Evolutionary conservation across 2,797 vertebrate genomes (phyloP), one percentile per base, ranked within the genome.

Genomic region (Meriones psammophilus): DNA sequence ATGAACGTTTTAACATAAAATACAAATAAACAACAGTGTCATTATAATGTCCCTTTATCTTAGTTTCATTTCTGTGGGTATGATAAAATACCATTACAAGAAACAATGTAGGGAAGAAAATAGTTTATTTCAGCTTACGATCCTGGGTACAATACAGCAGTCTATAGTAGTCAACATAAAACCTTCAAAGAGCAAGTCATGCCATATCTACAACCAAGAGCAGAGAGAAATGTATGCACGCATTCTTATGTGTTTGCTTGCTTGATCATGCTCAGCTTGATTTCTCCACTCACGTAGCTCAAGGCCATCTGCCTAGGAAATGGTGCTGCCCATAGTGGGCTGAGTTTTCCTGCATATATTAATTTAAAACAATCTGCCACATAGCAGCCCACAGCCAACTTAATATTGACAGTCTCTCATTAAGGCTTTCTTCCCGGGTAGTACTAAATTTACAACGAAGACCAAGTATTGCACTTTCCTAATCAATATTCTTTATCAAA

Each of bases 271-370:
- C 18, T 66, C 42, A 85, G 30, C 28, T 33, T 33, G 62, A 42
- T 20, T 83, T 62, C 15, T 84, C 28, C 26, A 50, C 50, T 50
- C 50, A 50, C 10, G 10, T 50, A 10, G 46, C 3, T 8, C 46
- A 78, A 54, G 17, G 15, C 15, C 14, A 30, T 18, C 8, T 78
- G 76, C 30, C 30, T 50, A 33, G 39, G 42, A 33, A 85, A 68
- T 50, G 10, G 5, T 1, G 0, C 28, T 85, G 28, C 1, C 28
- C 3, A 50, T 14, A 0, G 26, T 46, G 26, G 9, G 1, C 30
- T 68, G 62, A 18, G 4, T 46, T 39, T 68, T 50, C 8, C 42
- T 5, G 46, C 9, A 50, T 22, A 66, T 66, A 85, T 33, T 68
- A 14, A 85, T 5, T 46, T 30, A 30, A 64, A 83, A 62, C 26